Percentiles rank a stretch among this genome's conserved stretches.
Conservation (phyloP, 1,140 invertebrate genomes). For the Brachionus koreanus region DNA sequence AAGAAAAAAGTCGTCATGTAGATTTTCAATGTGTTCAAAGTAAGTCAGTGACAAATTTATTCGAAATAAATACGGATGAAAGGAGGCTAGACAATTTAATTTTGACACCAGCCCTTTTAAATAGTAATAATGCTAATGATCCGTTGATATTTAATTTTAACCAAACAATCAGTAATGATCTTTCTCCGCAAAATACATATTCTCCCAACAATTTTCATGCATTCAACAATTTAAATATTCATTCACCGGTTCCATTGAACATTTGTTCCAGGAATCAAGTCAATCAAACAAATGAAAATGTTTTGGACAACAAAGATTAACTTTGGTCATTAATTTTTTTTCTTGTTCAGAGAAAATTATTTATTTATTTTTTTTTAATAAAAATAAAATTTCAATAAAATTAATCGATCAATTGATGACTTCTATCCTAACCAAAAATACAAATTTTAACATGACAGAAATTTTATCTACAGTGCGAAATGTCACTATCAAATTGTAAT, state of each 20-base stretch:
- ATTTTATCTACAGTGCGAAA: too few relatives aligned
- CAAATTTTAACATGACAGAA: too few relatives aligned
- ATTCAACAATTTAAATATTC: not conserved
- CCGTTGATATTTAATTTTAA: not conserved
- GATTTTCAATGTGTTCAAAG: constrained; percentile 73
- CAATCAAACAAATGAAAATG: not conserved
- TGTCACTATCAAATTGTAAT: too few relatives aligned
- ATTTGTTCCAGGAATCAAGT: not conserved
- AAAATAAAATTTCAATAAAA: too few relatives aligned
- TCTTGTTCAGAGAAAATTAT: not conserved
- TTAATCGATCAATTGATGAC: too few relatives aligned
- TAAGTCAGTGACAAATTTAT: constrained; percentile 58
- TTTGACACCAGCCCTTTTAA: not conserved
- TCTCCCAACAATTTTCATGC: not conserved
- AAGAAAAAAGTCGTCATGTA: constrained; percentile 96
- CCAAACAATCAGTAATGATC: not conserved
- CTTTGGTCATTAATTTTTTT: not conserved
- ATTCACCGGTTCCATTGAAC: not conserved
- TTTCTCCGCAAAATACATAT: not conserved
- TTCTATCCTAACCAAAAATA: too few relatives aligned
- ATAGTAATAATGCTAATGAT: not conserved
- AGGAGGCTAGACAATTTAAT: constrained; percentile 15
- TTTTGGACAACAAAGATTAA: not conserved
- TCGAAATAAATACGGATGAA: constrained; percentile 48
- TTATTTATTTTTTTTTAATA: not conserved